Evolutionary conservation across 92 coral and sea anemone species (phyloP), one percentile per base, ranked within the genome.

Genomic region (Plumapathes pennacea): DNA sequence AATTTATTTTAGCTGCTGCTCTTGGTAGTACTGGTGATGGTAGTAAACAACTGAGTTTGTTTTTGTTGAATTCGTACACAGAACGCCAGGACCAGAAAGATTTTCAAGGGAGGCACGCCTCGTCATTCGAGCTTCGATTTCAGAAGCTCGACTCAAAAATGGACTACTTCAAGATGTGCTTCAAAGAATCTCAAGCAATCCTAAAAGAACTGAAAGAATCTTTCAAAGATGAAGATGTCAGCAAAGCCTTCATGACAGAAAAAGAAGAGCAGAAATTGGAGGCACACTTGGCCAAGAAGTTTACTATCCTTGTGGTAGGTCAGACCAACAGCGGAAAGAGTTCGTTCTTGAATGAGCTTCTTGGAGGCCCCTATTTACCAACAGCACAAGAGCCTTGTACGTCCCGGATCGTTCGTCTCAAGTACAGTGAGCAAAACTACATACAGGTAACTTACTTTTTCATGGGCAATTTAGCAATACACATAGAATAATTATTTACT

Each of bases 241-340:
- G n/a, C n/a, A 61, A 69, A 18, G 68, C 34, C 24, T 49, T 82
- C 21, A 75, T 82, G 21, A 49, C 89, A 0, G 62, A 42, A 8
- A 41, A 64, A 10, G 89, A 82, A 56, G 62, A 54, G 9, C 68
- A 44, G 8, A 46, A 65, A 14, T 55, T 82, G 13, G 42, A 43
- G 25, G 80, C 66, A 2, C 75, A 59, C 25, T 25, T 57, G 3
- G 50, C 62, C 15, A 82, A 82, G 72, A 54, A 63, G 41, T 68
- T 83, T 22, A 50, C 89, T 4, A 61, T 82, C 14, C 41, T 82
- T 2, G 83, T 82, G 4, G 65, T 82, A 34, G 89, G 89, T 5
- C 89, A 82, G 32, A 82, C 89, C 28, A 82, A 82, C 42, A 74
- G 83, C 26, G 89, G 89, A 4, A 82, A 82, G 72, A 82, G 89